Base-by-base conservation (phyloP, 2,888 invertebrate species). In the Harpagoxenus sublaevis region DNA sequence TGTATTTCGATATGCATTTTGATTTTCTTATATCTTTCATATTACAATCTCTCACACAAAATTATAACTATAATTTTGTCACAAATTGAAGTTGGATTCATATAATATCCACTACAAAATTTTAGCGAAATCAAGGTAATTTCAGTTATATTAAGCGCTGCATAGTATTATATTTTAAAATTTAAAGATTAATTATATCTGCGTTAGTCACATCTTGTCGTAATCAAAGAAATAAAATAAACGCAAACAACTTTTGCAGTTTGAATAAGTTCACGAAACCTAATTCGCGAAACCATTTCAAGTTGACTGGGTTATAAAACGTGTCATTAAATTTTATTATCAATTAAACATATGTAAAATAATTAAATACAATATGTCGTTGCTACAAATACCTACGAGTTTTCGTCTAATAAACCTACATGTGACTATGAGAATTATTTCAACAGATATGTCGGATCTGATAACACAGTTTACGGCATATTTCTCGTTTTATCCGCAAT, bases 401-500 rank as follows among this genome's bases (percentile, higher is more conserved):
- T 65, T 35, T n/a, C 35, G 9, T 35, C 5, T 39, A n/a, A n/a
- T 39, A 63, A 63, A 39, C 39, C 4, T 62, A 12, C 12, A 62
- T 18, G n/a, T 39, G 8, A 28, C 45, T 65, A 15, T 65, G 3
- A 42, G 45, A 15, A 65, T 65, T 15, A 65, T 65, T 42, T 65
- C 39, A 8, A 39, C n/a, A 39, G 10, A 39, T 35, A 60, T 39
- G n/a, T 63, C 28, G 9, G 42, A 28, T 4, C 10, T 65, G 28
- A 42, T 42, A 65, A 65, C 15, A 39, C 8, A 39, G 9, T 62
- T n/a, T 5, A 42, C 10, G 3, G 15, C 45, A 2, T 39, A 12
- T 65, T 65, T 65, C 65, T 65, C 1, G 65, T 65, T 65, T 45
- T 45, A 45, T 65, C 65, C 45, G 8, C 65, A 65, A 45, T 65